Percentiles rank a stretch among this genome's conserved stretches.
phyloP scores from a whole-genome alignment of 2,888 invertebrate genomes.

The Nyleta sp. region DNA sequence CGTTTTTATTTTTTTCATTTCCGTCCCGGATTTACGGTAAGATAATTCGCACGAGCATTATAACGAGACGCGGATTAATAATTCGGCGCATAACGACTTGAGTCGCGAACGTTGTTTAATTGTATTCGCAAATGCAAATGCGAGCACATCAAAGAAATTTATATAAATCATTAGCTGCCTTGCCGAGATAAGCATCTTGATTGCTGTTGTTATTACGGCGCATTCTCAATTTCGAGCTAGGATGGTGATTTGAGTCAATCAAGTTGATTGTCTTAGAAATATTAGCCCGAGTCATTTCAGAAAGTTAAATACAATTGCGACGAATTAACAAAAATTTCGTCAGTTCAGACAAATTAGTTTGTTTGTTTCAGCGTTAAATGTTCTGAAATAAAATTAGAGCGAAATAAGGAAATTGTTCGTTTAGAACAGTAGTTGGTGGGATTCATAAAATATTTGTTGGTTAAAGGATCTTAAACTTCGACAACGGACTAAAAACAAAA shows the following conservation, averaged over 20 bases:
- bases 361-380: not conserved
- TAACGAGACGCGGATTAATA: conserved; percentile 41
- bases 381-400: too few relatives aligned
- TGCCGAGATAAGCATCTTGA: not conserved
- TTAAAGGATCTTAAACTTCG: too few relatives aligned
- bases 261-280: conserved; percentile 17
- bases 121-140: conserved; percentile 19
- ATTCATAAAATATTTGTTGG: too few relatives aligned
- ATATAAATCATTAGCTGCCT: conserved; percentile 29
- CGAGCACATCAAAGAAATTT: conserved; percentile 33
- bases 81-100: conserved; percentile 33
- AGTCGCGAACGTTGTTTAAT: conserved; percentile 19
- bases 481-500: not conserved
- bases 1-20: conserved; percentile 22
- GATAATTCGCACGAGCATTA: conserved; percentile 44
- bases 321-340: conserved; percentile 9
- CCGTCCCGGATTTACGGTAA: conserved; percentile 30
- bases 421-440: too few relatives aligned
- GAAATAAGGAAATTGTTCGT: too few relatives aligned
- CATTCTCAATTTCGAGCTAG: not conserved
- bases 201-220: not conserved
- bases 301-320: not conserved
- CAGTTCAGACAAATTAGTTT: not conserved
- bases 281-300: not conserved
- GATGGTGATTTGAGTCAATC: not conserved